Evolutionary conservation across 37 sponge, comb jelly and placozoan genomes (phyloP).

Genomic region (Aphrocallistes beatrix): DNA sequence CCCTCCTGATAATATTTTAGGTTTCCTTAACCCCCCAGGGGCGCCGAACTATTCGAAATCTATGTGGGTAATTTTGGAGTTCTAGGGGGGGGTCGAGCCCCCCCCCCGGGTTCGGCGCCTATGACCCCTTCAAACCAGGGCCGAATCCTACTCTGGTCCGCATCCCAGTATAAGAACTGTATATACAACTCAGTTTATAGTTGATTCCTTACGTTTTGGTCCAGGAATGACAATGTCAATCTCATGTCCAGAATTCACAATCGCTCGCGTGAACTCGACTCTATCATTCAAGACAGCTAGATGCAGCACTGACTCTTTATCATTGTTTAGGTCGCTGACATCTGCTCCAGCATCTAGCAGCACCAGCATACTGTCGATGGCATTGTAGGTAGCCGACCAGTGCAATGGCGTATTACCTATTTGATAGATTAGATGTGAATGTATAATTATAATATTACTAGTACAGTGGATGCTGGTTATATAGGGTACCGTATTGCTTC

Average conservation of each 20-base stretch:
- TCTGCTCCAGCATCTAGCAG: constrained; percentile 40
- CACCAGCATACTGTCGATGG: constrained; percentile 25
- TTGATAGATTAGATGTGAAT: not conserved
- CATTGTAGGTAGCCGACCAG: constrained; percentile 32
- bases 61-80: no score
- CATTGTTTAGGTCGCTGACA: constrained; percentile 28
- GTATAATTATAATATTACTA: not conserved
- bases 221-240: not conserved
- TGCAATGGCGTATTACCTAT: constrained; percentile 56
- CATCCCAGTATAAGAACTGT: no score
- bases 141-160: no score
- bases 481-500: no score
- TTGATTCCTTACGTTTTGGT: not conserved
- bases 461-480: no score
- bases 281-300: not conserved
- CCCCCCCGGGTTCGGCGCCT: no score
- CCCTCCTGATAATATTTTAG: no score
- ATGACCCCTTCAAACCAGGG: no score
- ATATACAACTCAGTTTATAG: no score
- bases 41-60: no score
- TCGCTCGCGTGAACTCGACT: not conserved
- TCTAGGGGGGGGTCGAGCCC: no score
- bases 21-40: no score
- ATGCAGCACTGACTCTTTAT: not conserved
- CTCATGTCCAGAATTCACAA: not conserved